Base-by-base conservation (phyloP, 2,113 vertebrate genomes). In the Zosterops borbonicus region DNA sequence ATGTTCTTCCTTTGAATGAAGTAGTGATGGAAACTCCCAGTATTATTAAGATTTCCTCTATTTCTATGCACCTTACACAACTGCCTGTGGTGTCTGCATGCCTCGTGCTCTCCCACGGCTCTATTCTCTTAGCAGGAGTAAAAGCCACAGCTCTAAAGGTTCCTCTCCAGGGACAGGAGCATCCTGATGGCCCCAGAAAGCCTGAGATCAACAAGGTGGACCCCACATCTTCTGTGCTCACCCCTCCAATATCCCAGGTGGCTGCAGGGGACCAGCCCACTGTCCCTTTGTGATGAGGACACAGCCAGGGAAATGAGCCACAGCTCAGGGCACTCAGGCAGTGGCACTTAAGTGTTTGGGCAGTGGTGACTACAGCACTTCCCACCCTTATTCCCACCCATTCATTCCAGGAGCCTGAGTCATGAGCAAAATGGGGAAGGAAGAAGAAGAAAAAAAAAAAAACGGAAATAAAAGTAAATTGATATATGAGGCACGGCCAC, bases 1-100 rank as follows among this genome's bases (percentile, higher is more conserved):
- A 4, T 7, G 7, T 29, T 60, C 67, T 50, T 71, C 63, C 44
- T 75, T 33, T 44, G 53, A 79, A 3, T 29, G n/a, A 83, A 74
- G 5, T 2, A 63, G 12, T 5, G 14, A 69, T 6, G 52, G 2
- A 39, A 92, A n/a, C 19, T 55, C 33, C 27, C 6, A 3, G 11
- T 8, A 33, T 83, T 65, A 79, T 35, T 47, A 58, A 56, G 13
- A 46, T 49, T 70, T 47, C 86, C 47, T 87, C 60, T 64, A 9
- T 68, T 86, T 62, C 64, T 44, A 10, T 18, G 31, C 55, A 46
- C 23, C 35, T 77, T 46, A 73, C 33, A 60, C 3, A 5, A 41
- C 0, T 2, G 4, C 67, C 55, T 3, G 2, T 19, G 39, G 39
- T 55, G 31, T 55, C 90, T 17, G 39, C 1, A 0, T 0, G 3